Evolutionary conservation across 2,888 invertebrate genomes (phyloP), one percentile per base, ranked within the genome.

Genomic region (Lasioglossum figueresi): DNA sequence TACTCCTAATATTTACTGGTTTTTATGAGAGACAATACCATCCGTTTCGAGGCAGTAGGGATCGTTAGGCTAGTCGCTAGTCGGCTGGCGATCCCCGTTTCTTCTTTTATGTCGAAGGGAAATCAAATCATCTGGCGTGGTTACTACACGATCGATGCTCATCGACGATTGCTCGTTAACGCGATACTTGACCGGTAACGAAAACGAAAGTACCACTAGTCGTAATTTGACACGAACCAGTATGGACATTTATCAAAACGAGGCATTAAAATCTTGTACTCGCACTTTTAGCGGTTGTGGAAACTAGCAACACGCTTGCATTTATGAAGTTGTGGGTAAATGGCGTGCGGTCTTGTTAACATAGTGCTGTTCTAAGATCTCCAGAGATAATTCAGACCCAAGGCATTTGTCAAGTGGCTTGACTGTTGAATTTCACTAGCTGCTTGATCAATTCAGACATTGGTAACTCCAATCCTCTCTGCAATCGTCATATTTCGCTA

Each of bases 1-100:
- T 27, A 70, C n/a, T 31, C 27, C 4, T 37, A 75, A 75, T n/a
- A 74, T 84, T 63, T 82, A 75, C 83, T 75, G 45, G 78, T 74
- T 63, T 82, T 59, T 77, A 71, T 77, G 75, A 75, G 75, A 34
- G 34, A 75, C 48, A 48, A 71, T 66, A 52, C 48, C 23, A 66
- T 34, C 23, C 68, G 68, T 37, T 37, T 68, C 23, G 68, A 40
- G 12, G 34, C 34, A 23, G 23, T 23, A 2, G 10, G 23, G 68
- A 37, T 37, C 63, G 34, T 37, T 37, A 37, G 68, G 34, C 37
- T 23, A 52, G 14, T 19, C 34, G 34, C 23, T 23, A 52, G 14
- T 14, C 34, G 52, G 37, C 37, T 23, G 4, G 19, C 34, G 63
- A 34, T 66, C 59, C 59, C 27, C 27, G 19, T 34, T 31, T 14